phyloP scores from a whole-genome alignment of 2,113 vertebrate species.

The Cephalopterus ornatus region DNA sequence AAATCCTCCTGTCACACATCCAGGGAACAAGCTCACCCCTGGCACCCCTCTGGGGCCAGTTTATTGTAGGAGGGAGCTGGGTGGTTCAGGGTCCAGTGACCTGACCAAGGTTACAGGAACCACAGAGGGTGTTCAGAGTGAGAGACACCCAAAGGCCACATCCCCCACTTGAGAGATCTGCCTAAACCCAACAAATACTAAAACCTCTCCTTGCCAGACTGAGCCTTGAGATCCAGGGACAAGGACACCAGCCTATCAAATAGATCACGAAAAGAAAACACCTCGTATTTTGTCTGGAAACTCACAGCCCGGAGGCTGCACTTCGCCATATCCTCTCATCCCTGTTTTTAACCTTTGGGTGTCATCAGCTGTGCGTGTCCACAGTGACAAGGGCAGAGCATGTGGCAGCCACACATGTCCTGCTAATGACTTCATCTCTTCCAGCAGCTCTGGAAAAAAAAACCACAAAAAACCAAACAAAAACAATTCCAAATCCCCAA shows the following conservation, averaged over 20 bases:
- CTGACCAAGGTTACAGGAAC: background rate
- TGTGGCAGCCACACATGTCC: background rate
- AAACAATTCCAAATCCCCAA: background rate
- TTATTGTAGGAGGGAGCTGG: background rate
- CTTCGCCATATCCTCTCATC: background rate
- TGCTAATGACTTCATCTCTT: constrained; percentile 55
- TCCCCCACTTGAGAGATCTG: background rate
- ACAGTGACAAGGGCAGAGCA: constrained; percentile 20
- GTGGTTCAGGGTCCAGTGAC: no score
- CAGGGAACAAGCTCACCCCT: background rate
- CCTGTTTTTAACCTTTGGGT: accelerated
- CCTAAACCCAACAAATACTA: background rate
- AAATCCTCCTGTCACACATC: background rate
- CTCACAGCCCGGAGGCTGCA: background rate
- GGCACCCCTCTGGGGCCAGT: background rate
- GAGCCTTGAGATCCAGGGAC: background rate
- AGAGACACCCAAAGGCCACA: accelerated
- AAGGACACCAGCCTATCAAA: background rate
- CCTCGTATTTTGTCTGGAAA: background rate
- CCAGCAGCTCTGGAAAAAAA: constrained; percentile 56
- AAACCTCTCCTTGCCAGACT: background rate
- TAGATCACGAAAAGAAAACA: background rate
- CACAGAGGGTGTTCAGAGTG: background rate
- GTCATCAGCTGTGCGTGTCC: background rate
- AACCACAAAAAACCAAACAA: background rate